These are phyloP conservation scores for Melinopterus prodromus DNA, from an alignment of 2,888 invertebrate species.

Conservation along the genomic window DNA sequence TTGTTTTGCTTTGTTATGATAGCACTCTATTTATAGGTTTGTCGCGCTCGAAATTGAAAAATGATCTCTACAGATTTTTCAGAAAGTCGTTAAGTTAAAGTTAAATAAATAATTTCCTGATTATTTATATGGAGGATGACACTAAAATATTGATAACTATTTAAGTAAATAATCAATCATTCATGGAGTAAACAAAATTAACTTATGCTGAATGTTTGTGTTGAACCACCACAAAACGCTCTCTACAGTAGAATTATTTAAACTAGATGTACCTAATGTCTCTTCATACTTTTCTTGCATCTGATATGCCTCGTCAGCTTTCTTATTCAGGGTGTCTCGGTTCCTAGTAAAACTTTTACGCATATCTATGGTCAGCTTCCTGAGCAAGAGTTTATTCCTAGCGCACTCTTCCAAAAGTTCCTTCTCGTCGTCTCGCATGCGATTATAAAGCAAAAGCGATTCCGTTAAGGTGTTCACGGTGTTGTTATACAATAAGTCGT, in stretches of 20 bases:
- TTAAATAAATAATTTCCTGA: too few species aligned
- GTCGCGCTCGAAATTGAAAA: too few species aligned
- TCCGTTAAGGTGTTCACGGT: neutral
- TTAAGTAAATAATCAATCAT: too few species aligned
- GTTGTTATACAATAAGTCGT: constrained; percentile 23
- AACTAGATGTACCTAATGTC: constrained; percentile 11
- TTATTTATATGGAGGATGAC: too few species aligned
- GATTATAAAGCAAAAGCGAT: neutral
- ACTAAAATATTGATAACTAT: too few species aligned
- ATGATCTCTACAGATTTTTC: too few species aligned
- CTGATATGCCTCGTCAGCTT: constrained; percentile 26
- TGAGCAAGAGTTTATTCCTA: constrained; percentile 12
- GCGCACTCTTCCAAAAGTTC: constrained; percentile 11
- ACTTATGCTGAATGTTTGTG: too few species aligned
- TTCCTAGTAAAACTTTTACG: constrained; percentile 17
- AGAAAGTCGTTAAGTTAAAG: too few species aligned
- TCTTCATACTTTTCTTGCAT: constrained; percentile 14
- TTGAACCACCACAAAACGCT: neutral
- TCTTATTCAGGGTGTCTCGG: constrained; percentile 18
- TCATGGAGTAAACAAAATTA: too few species aligned
- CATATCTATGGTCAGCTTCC: neutral
- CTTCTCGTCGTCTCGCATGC: neutral
- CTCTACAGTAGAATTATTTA: neutral
- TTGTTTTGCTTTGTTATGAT: too few species aligned
- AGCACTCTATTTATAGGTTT: too few species aligned